A percentile compares a stretch with the other conserved stretches of the same genome.
phyloP scores from a whole-genome alignment of 2,888 invertebrate genomes.

The Microplitis manilae region DNA sequence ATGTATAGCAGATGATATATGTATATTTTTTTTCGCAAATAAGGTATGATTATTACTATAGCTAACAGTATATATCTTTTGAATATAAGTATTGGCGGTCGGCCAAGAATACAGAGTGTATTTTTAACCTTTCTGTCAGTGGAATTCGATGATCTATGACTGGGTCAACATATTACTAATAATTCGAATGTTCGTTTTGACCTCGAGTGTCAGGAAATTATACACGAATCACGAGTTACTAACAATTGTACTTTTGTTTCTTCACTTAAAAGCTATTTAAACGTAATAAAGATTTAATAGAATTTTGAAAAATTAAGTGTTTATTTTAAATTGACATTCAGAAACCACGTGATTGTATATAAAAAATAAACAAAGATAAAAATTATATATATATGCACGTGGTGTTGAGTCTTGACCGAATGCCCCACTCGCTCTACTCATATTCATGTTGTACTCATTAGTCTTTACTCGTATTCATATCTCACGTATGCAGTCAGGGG shows the following conservation, averaged over 20 bases:
- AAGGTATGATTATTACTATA: constrained; percentile 43
- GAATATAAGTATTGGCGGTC: constrained; percentile 43
- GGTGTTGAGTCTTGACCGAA: constrained; percentile 45
- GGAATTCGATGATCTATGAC: constrained; percentile 46
- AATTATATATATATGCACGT: neutral
- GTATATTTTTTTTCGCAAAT: constrained; percentile 11
- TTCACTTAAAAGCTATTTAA: neutral
- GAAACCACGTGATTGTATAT: neutral
- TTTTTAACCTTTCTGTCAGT: constrained; percentile 45
- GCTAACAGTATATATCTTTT: constrained; percentile 39
- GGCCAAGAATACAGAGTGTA: constrained; percentile 49
- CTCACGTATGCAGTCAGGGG: constrained; percentile 15
- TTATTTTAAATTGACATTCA: neutral
- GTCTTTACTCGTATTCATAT: constrained; percentile 41
- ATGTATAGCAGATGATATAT: no score
- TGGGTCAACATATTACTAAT: constrained; percentile 46
- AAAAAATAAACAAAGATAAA: constrained; percentile 18
- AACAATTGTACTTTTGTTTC: neutral
- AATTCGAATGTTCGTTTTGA: constrained; percentile 26
- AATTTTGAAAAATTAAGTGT: neutral
- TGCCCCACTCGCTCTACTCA: constrained; percentile 39
- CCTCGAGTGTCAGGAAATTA: constrained; percentile 38
- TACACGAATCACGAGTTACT: constrained; percentile 24
- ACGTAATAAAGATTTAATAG: neutral
- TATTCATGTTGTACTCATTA: constrained; percentile 49